These are phyloP conservation scores for Pygathrix nemaeus DNA, from an alignment of 2,113 vertebrate genomes.

Conservation along the genomic window DNA sequence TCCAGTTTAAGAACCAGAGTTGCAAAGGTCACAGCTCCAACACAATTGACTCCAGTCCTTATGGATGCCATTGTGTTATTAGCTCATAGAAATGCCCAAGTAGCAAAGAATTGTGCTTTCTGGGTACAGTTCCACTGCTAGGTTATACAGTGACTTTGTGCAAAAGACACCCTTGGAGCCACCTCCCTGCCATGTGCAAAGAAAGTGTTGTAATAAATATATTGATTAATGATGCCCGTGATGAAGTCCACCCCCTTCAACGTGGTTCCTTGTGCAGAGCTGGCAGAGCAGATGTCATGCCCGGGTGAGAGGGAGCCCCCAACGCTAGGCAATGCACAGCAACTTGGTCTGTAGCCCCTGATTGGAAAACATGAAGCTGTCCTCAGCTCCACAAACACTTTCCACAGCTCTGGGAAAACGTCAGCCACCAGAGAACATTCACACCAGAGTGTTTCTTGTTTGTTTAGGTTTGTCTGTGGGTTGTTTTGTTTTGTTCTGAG, in stretches of 20 bases:
- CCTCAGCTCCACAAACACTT: not conserved
- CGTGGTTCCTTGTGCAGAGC: not conserved
- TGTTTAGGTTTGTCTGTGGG: not conserved
- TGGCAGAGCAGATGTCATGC: accelerated
- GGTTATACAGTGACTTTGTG: not conserved
- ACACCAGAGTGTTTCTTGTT: not conserved
- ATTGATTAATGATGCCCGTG: too few species aligned
- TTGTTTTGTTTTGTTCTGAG: too few species aligned
- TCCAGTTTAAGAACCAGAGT: not conserved
- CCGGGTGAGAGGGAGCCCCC: too few species aligned
- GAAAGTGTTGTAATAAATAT: not conserved
- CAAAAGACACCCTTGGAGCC: not conserved
- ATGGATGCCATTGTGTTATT: not conserved
- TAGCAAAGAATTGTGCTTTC: not conserved
- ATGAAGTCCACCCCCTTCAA: not conserved
- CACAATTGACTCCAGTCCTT: too few species aligned
- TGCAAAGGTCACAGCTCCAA: not conserved
- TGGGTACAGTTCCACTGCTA: not conserved
- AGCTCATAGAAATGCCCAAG: not conserved
- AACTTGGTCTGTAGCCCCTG: not conserved
- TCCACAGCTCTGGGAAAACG: not conserved
- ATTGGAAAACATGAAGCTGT: not conserved
- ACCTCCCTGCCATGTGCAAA: not conserved
- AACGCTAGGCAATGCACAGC: too few species aligned
- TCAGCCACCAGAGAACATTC: not conserved